Conservation (phyloP, 23 tunicate genomes). For the Diplosoma virens region DNA sequence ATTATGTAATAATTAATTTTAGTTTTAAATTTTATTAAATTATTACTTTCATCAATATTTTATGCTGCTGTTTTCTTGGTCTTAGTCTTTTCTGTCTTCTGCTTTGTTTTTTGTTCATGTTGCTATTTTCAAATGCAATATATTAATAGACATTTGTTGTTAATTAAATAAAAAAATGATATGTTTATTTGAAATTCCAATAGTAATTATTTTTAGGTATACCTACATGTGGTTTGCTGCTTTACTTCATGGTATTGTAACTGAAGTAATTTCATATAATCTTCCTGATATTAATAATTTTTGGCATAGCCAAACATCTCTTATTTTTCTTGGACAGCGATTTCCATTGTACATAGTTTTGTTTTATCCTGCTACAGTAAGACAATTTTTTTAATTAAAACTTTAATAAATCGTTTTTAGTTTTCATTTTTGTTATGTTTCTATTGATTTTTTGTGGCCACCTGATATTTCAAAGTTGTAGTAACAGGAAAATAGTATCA, state of each 20-base stretch:
- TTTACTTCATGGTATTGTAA: constrained; percentile 78
- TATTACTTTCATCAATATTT: too few species aligned
- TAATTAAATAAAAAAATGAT: background rate
- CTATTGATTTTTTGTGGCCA: too few species aligned
- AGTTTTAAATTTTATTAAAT: too few species aligned
- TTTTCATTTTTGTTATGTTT: too few species aligned
- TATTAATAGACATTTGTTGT: background rate
- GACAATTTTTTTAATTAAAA: background rate
- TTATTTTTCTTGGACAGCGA: constrained; percentile 72
- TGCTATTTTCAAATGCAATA: background rate
- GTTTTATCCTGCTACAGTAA: constrained; percentile 87
- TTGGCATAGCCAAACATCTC: constrained; percentile 83
- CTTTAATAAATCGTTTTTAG: too few species aligned
- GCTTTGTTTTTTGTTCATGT: too few species aligned
- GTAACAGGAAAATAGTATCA: too few species aligned
- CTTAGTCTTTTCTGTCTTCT: background rate
- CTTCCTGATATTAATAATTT: constrained; percentile 84
- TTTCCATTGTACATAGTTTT: constrained; percentile 89
- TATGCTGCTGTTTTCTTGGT: background rate
- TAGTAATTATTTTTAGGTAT: constrained; percentile 31
- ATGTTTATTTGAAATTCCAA: background rate
- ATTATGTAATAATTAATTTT: too few species aligned
- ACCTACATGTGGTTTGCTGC: constrained; percentile 91
- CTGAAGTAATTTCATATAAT: constrained; percentile 63
- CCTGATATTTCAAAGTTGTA: too few species aligned